phyloP scores from a whole-genome alignment of 2,888 invertebrate species.

The Bhutanitis thaidina region DNA sequence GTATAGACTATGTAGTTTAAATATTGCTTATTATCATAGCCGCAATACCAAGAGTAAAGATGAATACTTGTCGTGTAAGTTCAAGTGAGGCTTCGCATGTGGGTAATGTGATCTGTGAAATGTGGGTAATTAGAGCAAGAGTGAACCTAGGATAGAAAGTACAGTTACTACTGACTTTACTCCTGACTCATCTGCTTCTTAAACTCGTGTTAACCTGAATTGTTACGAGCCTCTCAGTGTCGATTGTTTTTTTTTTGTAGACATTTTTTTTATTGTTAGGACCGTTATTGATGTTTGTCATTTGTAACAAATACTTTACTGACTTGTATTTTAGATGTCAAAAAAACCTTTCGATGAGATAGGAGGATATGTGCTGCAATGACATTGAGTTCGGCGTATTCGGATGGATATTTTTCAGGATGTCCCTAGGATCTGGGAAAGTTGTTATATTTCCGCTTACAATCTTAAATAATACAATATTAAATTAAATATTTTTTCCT shows the following conservation, averaged over 20 bases:
- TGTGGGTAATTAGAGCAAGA: slow-evolving; percentile 66
- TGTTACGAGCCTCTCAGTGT: slow-evolving; percentile 2
- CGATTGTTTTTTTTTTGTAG: slow-evolving; percentile 7
- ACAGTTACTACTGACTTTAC: slow-evolving; percentile 56
- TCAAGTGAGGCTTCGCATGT: slow-evolving; percentile 45
- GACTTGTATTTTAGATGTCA: too few relatives aligned
- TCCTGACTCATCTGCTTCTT: slow-evolving; percentile 53
- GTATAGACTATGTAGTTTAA: too few relatives aligned
- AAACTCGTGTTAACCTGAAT: neutral
- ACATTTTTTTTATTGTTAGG: neutral
- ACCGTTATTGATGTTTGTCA: slow-evolving; percentile 4
- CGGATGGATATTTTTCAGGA: too few relatives aligned
- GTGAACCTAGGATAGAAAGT: slow-evolving; percentile 53
- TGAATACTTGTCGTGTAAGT: slow-evolving; percentile 43
- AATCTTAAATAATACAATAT: too few relatives aligned
- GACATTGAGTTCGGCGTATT: too few relatives aligned
- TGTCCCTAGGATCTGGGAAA: too few relatives aligned
- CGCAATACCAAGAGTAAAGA: slow-evolving; percentile 13
- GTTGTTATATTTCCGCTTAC: too few relatives aligned
- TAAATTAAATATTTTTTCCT: too few relatives aligned
- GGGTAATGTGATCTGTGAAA: slow-evolving; percentile 60
- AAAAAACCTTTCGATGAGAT: too few relatives aligned
- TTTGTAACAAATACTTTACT: too few relatives aligned
- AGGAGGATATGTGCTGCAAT: too few relatives aligned
- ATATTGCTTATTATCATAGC: too few relatives aligned